Evolutionary conservation across 2,797 vertebrate species (phyloP), one percentile per base, ranked within the genome.

Genomic region (Syngnathus rostellatus): DNA sequence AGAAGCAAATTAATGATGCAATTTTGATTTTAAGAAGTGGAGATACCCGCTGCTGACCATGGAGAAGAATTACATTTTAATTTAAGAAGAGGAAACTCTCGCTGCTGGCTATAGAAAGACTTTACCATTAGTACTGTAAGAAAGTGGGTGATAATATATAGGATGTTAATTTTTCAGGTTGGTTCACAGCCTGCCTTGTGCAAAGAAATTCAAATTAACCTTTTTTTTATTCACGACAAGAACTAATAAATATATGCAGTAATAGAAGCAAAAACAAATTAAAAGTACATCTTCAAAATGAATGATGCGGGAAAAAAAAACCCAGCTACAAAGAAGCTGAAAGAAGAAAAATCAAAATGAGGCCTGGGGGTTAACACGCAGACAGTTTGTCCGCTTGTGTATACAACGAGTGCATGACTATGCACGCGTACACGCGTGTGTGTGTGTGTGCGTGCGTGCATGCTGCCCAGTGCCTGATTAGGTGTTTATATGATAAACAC

Each of bases 401-500:
- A n/a, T 43, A 45, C 40, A 23, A 23, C 45, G 2, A 23, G 9
- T 65, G 39, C n/a, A 51, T 64, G 63, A 39, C 25, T 40, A 45
- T 58, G 64, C 40, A 55, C 37, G 31, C 84, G n/a, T n/a, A n/a
- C n/a, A n/a, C n/a, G n/a, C n/a, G 80, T 76, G 73, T 77, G 79
- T 79, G 68, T 81, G 80, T 85, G 55, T 80, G 82, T 79, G 81
- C 77, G 77, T 81, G 81, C 12, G 78, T 68, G 31, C 31, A 31
- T 31, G 31, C 31, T 31, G 71, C 76, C 79, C 70, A 69, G 65
- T 81, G 77, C 78, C 81, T 84, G 82, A 85, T 86, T 86, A 85
- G 81, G 85, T 86, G 84, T 86, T 89, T 87, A 83, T 83, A 85
- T 85, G 88, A 86, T 88, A 87, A 90, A 90, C 85, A 90, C 82